Evolutionary conservation across 2,888 invertebrate species (phyloP).

Genomic region (Oscheius sp.): DNA sequence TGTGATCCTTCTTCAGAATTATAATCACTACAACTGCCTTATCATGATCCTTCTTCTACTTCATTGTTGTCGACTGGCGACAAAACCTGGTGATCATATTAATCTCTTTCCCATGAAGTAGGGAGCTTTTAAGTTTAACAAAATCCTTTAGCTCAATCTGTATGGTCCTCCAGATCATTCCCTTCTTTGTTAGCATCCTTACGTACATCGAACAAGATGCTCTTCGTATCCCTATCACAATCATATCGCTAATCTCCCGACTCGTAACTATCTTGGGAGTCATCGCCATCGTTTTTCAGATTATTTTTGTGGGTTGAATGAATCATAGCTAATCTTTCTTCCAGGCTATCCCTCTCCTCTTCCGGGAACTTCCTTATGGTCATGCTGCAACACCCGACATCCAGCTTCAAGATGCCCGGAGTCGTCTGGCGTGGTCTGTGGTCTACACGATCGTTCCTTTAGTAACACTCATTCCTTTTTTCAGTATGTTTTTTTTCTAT

Average conservation of each 20-base stretch:
- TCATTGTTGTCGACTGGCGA: conserved; percentile 46
- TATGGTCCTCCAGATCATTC: conserved; percentile 48
- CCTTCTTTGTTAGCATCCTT: conserved; percentile 45
- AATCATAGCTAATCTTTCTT: conserved; percentile 7
- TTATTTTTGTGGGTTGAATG: conserved; percentile 25
- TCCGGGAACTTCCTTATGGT: conserved; percentile 43
- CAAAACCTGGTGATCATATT: conserved; percentile 40
- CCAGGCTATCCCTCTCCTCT: conserved; percentile 37
- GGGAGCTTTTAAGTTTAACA: background rate
- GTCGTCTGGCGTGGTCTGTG: conserved; percentile 48
- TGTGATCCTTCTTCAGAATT: conserved; percentile 37
- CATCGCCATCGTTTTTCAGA: conserved; percentile 34
- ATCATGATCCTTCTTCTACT: conserved; percentile 40
- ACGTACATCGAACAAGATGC: conserved; percentile 36
- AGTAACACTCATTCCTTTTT: conserved; percentile 40
- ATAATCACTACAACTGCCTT: conserved; percentile 42
- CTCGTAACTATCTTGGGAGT: conserved; percentile 43
- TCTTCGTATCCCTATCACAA: conserved; percentile 26
- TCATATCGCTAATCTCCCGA: conserved; percentile 39
- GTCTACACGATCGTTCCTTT: conserved; percentile 43
- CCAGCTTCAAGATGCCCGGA: conserved; percentile 50
- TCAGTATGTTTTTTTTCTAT: conserved; percentile 33
- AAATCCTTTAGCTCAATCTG: conserved; percentile 43
- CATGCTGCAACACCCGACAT: conserved; percentile 48
- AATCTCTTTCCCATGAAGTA: conserved; percentile 52